phyloP scores from a whole-genome alignment of 2,113 vertebrate genomes.

The Clarias macrocephalus region DNA sequence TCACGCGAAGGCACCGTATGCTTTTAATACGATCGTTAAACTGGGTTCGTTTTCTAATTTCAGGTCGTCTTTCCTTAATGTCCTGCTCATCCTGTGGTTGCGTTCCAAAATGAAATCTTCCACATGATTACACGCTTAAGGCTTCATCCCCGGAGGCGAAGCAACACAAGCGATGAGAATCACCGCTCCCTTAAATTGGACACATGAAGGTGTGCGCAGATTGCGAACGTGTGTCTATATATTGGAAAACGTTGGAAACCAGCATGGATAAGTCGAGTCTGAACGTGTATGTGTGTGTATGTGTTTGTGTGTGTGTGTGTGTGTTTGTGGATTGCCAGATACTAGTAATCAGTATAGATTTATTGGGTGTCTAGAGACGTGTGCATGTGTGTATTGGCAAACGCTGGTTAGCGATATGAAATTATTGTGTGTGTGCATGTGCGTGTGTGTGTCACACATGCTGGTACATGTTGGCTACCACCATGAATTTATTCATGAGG shows the following conservation, averaged over 20 bases:
- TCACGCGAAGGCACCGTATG: background rate
- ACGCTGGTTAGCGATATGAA: conserved; percentile 1
- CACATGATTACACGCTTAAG: background rate
- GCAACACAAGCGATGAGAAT: conserved; percentile 5
- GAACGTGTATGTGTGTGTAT: background rate
- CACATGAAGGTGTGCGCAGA: background rate
- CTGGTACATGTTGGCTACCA: conserved; percentile 44
- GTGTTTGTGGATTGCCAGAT: conserved; percentile 1
- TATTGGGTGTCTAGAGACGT: background rate
- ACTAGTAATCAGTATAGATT: background rate
- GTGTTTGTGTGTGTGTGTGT: background rate
- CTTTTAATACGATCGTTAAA: background rate
- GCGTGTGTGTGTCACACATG: background rate
- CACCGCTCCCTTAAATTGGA: conserved; percentile 12
- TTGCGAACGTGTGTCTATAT: conserved; percentile 1
- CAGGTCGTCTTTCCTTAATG: background rate
- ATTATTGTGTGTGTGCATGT: background rate
- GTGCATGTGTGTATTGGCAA: conserved; percentile 24
- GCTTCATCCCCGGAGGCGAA: background rate
- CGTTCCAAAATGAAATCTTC: background rate
- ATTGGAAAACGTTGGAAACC: background rate
- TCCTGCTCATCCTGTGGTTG: background rate
- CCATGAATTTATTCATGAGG: conserved; percentile 46
- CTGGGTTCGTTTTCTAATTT: background rate
- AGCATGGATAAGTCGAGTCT: background rate